These are phyloP conservation scores for Peromyscus nudipes DNA, from an alignment of 2,797 vertebrate genomes.

Conservation along the genomic window DNA sequence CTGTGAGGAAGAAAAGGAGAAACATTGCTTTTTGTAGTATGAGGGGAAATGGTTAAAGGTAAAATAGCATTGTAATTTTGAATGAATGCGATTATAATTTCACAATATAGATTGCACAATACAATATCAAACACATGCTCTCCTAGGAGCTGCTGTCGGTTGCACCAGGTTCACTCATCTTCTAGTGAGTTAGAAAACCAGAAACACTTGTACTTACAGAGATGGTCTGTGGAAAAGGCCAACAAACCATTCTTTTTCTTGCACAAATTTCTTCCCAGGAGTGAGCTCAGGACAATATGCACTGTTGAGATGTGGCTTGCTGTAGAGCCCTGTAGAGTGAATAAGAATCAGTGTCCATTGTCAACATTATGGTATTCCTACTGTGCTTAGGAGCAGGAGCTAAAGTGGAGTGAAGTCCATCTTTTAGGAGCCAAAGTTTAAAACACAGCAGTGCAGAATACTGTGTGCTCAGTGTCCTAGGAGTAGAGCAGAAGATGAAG, in stretches of 20 bases:
- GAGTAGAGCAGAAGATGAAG: not conserved
- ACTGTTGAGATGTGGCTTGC: not conserved
- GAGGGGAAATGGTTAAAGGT: not conserved
- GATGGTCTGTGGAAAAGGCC: not conserved
- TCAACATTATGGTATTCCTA: too few species aligned
- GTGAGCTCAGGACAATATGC: not conserved
- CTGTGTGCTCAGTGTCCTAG: not conserved
- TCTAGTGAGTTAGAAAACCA: constrained; percentile 20
- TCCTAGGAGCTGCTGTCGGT: not conserved
- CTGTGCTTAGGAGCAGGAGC: not conserved
- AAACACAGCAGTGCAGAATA: not conserved
- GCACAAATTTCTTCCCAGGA: not conserved
- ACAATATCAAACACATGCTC: not conserved
- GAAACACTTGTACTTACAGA: constrained; percentile 1
- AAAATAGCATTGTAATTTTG: not conserved
- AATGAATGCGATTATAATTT: not conserved
- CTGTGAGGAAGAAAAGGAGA: not conserved
- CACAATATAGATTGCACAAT: not conserved
- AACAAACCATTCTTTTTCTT: not conserved
- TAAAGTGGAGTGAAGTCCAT: not conserved
- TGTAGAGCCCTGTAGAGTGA: not conserved
- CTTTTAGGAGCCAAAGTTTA: not conserved
- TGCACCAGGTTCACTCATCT: not conserved
- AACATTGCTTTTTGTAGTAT: not conserved
- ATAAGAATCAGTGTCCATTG: not conserved